A percentile compares a stretch with the other conserved stretches of the same genome.
These are phyloP conservation scores for Exaiptasia diaphana DNA, from an alignment of 64 coral and sea anemone genomes.

Conservation along the genomic window DNA sequence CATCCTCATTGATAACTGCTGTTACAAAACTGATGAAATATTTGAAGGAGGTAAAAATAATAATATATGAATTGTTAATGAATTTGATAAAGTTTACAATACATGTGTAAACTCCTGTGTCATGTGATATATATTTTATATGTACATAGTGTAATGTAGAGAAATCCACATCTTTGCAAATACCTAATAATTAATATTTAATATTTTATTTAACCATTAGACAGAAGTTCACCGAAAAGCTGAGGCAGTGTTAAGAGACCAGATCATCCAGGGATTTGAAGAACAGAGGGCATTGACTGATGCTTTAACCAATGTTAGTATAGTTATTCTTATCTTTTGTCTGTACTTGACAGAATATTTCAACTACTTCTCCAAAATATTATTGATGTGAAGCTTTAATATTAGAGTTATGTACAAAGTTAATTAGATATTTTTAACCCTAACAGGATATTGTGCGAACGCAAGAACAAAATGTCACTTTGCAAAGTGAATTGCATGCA, in stretches of 20 bases:
- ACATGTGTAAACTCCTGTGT: too few species aligned
- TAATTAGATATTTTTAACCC: background rate
- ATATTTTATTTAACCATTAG: slow-evolving; percentile 23
- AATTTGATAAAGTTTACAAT: too few species aligned
- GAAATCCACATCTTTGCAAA: too few species aligned
- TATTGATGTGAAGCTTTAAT: background rate
- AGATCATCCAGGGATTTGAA: slow-evolving; percentile 83
- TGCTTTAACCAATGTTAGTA: slow-evolving; percentile 83
- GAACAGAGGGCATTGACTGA: slow-evolving; percentile 79
- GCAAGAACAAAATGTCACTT: slow-evolving; percentile 70
- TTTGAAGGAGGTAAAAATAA: slow-evolving; percentile 66
- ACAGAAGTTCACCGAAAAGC: slow-evolving; percentile 82
- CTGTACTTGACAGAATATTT: background rate
- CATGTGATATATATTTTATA: too few species aligned
- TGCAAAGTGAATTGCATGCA: slow-evolving; percentile 43
- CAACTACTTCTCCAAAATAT: background rate
- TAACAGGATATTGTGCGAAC: slow-evolving; percentile 74
- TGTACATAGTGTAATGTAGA: too few species aligned
- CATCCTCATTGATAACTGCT: slow-evolving; percentile 67
- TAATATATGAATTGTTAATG: too few species aligned
- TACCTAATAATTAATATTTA: too few species aligned
- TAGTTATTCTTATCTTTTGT: background rate
- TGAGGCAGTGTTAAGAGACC: slow-evolving; percentile 66
- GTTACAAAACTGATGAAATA: slow-evolving; percentile 85
- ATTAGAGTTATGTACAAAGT: background rate